Conservation (phyloP, 2,888 invertebrate species). For the Anarsia innoxiella region DNA sequence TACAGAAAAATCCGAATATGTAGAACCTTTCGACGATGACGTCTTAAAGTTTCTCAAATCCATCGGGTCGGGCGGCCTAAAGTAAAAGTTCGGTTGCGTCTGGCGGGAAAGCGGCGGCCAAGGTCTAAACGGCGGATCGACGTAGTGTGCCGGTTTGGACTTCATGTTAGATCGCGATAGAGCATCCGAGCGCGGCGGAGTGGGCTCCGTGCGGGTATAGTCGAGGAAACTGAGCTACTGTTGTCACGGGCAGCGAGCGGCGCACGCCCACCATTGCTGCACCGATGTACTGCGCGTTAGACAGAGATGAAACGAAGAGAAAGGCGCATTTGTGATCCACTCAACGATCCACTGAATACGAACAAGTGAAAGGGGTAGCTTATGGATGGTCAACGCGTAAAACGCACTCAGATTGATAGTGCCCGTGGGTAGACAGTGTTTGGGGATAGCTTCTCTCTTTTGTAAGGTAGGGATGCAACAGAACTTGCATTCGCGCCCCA, state of each 20-base stretch:
- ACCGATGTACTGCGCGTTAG: conserved; percentile 51
- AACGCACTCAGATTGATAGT: conserved; percentile 42
- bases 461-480: no score
- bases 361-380: conserved; percentile 73
- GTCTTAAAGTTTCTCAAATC: conserved; percentile 68
- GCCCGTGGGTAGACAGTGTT: conserved; percentile 29
- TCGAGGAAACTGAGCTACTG: conserved; percentile 66
- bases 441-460: no score
- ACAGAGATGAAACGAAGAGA: conserved; percentile 69
- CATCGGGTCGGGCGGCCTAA: conserved; percentile 65
- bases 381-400: conserved; percentile 55
- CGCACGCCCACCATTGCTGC: conserved; percentile 49
- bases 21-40: conserved; percentile 57
- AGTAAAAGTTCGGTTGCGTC: conserved; percentile 66
- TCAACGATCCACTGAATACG: conserved; percentile 62
- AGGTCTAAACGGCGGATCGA: conserved; percentile 73
- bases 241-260: conserved; percentile 46
- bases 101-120: conserved; percentile 79
- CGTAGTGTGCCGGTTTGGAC: conserved; percentile 76
- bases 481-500: no score
- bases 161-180: conserved; percentile 77
- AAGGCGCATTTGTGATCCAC: conserved; percentile 64
- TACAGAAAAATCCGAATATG: conserved; percentile 68
- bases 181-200: conserved; percentile 57
- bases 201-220: conserved; percentile 65